These are phyloP conservation scores for Tachyglossus aculeatus DNA, from an alignment of 2,797 vertebrate genomes.

Conservation along the genomic window DNA sequence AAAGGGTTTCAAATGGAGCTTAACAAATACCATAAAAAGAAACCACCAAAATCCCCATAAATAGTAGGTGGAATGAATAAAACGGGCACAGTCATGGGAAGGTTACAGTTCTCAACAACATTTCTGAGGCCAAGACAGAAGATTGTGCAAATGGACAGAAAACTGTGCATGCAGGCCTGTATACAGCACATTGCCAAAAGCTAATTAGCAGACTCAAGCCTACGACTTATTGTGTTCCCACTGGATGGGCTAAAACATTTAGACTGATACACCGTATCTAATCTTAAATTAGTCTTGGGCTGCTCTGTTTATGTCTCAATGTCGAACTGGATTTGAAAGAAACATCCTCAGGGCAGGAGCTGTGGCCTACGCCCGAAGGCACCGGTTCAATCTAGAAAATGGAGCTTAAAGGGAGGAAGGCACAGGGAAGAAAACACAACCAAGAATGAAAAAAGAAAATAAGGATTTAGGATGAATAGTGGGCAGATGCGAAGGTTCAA, in stretches of 20 bases:
- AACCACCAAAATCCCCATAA: too few relatives aligned
- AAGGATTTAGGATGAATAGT: neutral
- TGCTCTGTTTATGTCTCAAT: slow-evolving; percentile 41
- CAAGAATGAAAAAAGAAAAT: neutral
- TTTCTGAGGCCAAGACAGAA: too few relatives aligned
- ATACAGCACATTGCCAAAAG: slow-evolving; percentile 43
- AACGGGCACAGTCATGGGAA: slow-evolving; percentile 7
- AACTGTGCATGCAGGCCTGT: slow-evolving; percentile 9
- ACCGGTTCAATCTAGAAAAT: neutral
- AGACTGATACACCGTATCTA: slow-evolving; percentile 48
- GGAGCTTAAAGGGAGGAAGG: slow-evolving; percentile 14
- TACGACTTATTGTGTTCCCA: slow-evolving; percentile 27
- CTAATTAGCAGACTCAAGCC: slow-evolving; percentile 58
- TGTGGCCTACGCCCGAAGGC: neutral
- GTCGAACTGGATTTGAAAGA: slow-evolving; percentile 27
- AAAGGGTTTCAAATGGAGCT: too few relatives aligned
- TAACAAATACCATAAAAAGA: too few relatives aligned
- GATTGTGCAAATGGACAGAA: slow-evolving; percentile 6
- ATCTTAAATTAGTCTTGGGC: slow-evolving; percentile 47
- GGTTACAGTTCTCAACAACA: fast-evolving
- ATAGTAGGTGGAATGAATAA: slow-evolving; percentile 9
- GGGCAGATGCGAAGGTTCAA: too few relatives aligned
- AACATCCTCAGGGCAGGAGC: slow-evolving; percentile 5
- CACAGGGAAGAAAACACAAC: neutral
- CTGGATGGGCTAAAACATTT: slow-evolving; percentile 42